phyloP scores from a whole-genome alignment of 2,113 vertebrate species.

The Clarias macrocephalus region DNA sequence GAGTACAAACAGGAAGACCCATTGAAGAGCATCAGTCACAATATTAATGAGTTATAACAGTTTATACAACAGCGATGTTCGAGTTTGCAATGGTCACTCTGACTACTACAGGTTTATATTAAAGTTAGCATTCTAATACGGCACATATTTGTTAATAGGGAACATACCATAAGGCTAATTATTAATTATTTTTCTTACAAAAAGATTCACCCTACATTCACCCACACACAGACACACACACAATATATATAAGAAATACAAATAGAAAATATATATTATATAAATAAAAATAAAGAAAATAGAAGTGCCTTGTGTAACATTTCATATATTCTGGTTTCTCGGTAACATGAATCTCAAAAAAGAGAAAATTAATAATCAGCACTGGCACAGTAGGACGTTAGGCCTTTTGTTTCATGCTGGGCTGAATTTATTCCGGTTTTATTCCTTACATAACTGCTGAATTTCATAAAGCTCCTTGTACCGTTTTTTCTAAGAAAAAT shows the following conservation, averaged over 20 bases:
- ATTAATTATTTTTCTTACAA: too few relatives aligned
- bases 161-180: neutral
- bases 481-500: neutral
- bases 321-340: neutral
- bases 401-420: too few relatives aligned
- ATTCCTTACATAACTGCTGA: neutral
- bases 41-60: neutral
- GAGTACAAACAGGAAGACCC: slow-evolving; percentile 49
- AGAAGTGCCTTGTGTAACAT: neutral
- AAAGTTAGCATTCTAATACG: neutral
- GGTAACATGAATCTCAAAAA: neutral
- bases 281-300: neutral
- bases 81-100: too few relatives aligned
- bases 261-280: neutral
- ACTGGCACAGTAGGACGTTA: neutral
- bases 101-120: neutral
- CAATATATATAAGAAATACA: too few relatives aligned
- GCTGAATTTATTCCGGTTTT: neutral
- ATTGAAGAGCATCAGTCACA: neutral
- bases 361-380: neutral
- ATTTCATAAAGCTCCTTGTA: neutral
- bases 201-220: too few relatives aligned
- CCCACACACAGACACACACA: too few relatives aligned
- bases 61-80: neutral
- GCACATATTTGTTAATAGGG: neutral